A percentile compares a stretch with the other conserved stretches of the same genome.
phyloP scores from a whole-genome alignment of 2,888 invertebrate species.

The Diachrysia chrysitis region DNA sequence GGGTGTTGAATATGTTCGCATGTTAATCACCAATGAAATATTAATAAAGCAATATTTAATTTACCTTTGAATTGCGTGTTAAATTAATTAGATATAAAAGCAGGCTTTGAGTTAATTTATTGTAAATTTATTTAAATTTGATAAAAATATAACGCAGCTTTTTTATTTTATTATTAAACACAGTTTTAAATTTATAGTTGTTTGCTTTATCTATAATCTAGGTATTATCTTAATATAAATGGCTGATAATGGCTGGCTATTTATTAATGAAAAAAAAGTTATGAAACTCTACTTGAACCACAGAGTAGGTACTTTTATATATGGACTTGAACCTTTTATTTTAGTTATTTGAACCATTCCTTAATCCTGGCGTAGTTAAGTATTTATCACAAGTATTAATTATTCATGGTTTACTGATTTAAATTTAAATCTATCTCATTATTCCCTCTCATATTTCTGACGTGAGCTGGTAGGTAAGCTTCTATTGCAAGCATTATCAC shows the following conservation, averaged over 20 bases:
- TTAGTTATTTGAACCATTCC: too few species aligned
- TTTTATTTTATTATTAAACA: too few species aligned
- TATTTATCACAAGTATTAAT: neutral
- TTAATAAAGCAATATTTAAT: slow-evolving; percentile 8
- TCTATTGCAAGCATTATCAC: slow-evolving; percentile 10
- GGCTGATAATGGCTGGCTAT: too few species aligned
- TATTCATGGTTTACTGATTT: neutral
- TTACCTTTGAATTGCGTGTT: slow-evolving; percentile 7
- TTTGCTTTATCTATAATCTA: too few species aligned
- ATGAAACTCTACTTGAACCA: too few species aligned
- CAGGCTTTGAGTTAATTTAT: neutral
- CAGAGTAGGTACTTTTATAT: too few species aligned
- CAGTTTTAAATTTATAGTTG: too few species aligned
- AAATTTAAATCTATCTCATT: neutral
- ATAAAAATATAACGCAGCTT: too few species aligned
- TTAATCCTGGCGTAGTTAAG: too few species aligned
- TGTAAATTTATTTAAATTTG: neutral
- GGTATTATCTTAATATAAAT: too few species aligned
- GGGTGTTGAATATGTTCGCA: neutral
- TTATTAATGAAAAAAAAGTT: too few species aligned
- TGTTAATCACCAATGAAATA: slow-evolving; percentile 9
- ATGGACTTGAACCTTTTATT: too few species aligned
- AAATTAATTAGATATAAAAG: slow-evolving; percentile 6
- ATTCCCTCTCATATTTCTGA: neutral
- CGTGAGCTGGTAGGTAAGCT: neutral